Conservation (phyloP, 2,888 invertebrate genomes). For the Drosophila algonquin region DNA sequence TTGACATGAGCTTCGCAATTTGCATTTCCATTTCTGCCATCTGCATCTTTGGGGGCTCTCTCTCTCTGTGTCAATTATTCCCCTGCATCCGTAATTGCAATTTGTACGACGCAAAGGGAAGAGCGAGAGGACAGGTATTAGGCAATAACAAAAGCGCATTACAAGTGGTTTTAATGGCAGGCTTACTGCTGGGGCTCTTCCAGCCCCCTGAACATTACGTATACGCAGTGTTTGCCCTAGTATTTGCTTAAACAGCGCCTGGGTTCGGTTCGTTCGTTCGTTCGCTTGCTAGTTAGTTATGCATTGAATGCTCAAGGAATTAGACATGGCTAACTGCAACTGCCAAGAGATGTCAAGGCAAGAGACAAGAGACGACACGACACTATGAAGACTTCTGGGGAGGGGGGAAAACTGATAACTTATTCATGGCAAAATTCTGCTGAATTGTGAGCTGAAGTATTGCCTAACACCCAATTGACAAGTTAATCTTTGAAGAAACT, state of each 20-base stretch:
- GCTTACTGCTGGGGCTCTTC: conserved; percentile 39
- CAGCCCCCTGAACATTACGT: conserved; percentile 43
- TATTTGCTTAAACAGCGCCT: conserved; percentile 19
- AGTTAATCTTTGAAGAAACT: not conserved
- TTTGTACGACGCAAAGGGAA: conserved; percentile 27
- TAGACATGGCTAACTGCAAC: conserved; percentile 14
- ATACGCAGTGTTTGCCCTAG: conserved; percentile 46
- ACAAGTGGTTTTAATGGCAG: conserved; percentile 43
- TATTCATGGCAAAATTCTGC: not conserved
- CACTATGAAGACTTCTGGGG: not conserved
- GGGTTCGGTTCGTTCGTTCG: not conserved
- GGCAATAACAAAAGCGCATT: conserved; percentile 58
- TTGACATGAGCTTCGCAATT: conserved; percentile 34
- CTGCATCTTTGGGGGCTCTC: conserved; percentile 28
- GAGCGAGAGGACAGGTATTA: conserved; percentile 37
- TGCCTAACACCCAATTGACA: not conserved
- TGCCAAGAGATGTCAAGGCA: conserved; percentile 11
- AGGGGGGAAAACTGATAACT: not conserved
- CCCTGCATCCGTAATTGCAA: conserved; percentile 42
- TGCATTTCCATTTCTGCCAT: conserved; percentile 40
- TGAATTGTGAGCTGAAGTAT: not conserved
- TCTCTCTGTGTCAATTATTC: conserved; percentile 44
- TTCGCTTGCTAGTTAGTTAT: conserved; percentile 27
- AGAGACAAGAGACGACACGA: not conserved
- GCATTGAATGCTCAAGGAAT: conserved; percentile 27